phyloP scores from a whole-genome alignment of 2,113 vertebrate species.

The Dolichotis patagonum region DNA sequence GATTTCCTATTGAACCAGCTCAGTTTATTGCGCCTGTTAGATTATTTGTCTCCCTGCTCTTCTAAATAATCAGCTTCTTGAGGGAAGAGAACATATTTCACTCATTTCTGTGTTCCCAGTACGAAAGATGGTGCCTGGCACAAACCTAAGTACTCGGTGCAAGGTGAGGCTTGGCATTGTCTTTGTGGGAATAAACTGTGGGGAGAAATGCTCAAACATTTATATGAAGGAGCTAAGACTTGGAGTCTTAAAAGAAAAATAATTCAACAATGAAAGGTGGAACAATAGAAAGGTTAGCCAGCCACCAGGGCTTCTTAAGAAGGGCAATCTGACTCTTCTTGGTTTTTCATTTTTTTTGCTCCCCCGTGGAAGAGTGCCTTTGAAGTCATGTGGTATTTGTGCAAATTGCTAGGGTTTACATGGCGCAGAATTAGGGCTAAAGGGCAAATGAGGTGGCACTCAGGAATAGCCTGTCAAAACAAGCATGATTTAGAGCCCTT shows the following conservation, averaged over 20 bases:
- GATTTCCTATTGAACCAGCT: neutral
- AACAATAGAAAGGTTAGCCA: neutral
- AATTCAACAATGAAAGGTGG: neutral
- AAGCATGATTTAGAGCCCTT: conserved; percentile 31
- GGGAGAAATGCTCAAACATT: neutral
- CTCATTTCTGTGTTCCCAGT: neutral
- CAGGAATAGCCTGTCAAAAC: conserved; percentile 47
- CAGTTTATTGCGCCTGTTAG: neutral
- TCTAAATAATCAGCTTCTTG: neutral
- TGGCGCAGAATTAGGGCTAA: conserved; percentile 32
- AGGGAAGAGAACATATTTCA: neutral
- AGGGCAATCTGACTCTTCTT: neutral
- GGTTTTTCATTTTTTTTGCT: neutral
- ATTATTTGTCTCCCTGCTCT: neutral
- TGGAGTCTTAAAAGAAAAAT: neutral
- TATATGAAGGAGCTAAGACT: neutral
- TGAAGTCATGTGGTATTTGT: conserved; percentile 60
- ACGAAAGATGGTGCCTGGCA: neutral
- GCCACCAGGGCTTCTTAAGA: neutral
- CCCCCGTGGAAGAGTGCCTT: neutral
- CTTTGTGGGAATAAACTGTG: neutral
- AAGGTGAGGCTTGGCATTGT: neutral
- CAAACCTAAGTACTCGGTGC: neutral
- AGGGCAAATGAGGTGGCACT: conserved; percentile 48
- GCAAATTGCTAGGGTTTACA: neutral